Evolutionary conservation across 2,888 invertebrate species (phyloP).

Genomic region (Euclidia mi): DNA sequence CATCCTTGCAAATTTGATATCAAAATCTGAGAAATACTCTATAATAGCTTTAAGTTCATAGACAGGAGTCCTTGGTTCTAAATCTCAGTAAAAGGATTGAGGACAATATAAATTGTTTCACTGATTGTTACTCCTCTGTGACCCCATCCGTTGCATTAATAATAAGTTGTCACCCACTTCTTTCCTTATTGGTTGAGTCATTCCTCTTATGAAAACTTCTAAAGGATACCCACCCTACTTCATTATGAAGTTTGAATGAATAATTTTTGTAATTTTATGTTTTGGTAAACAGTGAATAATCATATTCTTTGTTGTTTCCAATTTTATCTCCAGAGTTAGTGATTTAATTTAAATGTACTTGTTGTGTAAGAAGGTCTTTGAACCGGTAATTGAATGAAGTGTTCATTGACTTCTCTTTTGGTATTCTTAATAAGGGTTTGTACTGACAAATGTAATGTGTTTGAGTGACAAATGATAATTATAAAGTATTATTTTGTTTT

Average conservation of each 20-base stretch:
- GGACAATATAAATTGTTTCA: constrained; percentile 11
- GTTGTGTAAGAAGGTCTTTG: constrained; percentile 25
- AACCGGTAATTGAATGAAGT: constrained; percentile 7
- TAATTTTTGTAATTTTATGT: constrained; percentile 57
- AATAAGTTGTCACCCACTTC: constrained; percentile 57
- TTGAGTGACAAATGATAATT: too few species aligned
- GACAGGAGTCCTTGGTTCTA: too few species aligned
- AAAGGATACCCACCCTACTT: constrained; percentile 46
- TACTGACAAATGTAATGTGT: too few species aligned
- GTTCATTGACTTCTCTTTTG: constrained; percentile 4
- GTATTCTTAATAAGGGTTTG: neutral
- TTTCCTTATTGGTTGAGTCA: constrained; percentile 54
- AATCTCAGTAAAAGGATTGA: too few species aligned
- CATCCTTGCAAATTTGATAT: too few species aligned
- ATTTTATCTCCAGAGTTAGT: constrained; percentile 33
- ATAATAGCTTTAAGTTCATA: too few species aligned
- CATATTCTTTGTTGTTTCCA: constrained; percentile 42
- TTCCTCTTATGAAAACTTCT: constrained; percentile 58
- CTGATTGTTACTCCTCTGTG: constrained; percentile 34
- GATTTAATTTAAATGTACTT: constrained; percentile 44
- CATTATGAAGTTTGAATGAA: constrained; percentile 53
- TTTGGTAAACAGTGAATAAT: constrained; percentile 50
- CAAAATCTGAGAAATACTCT: too few species aligned
- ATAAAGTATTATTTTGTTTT: too few species aligned
- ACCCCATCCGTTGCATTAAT: constrained; percentile 46